Evolutionary conservation across 2,888 invertebrate genomes (phyloP).

Genomic region (Epsilonema sp.): DNA sequence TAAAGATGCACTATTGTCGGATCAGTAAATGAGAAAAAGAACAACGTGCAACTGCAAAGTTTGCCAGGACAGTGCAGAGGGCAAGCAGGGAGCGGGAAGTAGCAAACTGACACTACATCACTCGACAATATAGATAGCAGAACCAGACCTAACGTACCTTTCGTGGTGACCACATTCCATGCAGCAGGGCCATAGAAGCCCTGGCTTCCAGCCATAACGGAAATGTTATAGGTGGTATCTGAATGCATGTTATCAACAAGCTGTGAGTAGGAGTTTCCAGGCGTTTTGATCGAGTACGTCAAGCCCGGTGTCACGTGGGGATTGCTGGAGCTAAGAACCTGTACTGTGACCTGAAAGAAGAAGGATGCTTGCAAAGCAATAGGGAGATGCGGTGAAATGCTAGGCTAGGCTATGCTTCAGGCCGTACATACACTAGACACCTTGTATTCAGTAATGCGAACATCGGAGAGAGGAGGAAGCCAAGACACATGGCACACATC

Average conservation of each 20-base stretch:
- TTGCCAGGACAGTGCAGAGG: too few relatives aligned
- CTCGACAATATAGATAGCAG: too few relatives aligned
- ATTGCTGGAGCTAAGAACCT: constrained; percentile 1
- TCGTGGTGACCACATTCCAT: constrained; percentile 4
- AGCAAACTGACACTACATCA: background rate
- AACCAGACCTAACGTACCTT: too few relatives aligned
- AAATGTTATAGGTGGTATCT: constrained; percentile 12
- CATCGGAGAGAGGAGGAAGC: constrained; percentile 12
- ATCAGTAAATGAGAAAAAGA: too few relatives aligned
- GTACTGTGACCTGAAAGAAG: constrained; percentile 1
- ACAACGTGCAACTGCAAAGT: too few relatives aligned
- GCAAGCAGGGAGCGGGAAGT: background rate
- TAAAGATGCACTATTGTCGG: too few relatives aligned
- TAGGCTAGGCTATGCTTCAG: background rate
- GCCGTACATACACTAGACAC: constrained; percentile 5
- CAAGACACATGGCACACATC: constrained; percentile 9
- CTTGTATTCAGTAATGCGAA: constrained; percentile 12
- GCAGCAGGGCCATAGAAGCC: constrained; percentile 7
- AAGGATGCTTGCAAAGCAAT: background rate
- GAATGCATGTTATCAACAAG: constrained; percentile 7
- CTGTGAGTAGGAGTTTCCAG: constrained; percentile 8
- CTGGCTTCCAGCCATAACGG: constrained; percentile 11
- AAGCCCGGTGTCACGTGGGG: background rate
- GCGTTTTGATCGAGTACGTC: background rate
- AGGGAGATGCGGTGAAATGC: background rate